A percentile compares a stretch with the other conserved stretches of the same genome.
These are phyloP conservation scores for Ispidina picta DNA, from an alignment of 2,797 vertebrate genomes.

Conservation along the genomic window DNA sequence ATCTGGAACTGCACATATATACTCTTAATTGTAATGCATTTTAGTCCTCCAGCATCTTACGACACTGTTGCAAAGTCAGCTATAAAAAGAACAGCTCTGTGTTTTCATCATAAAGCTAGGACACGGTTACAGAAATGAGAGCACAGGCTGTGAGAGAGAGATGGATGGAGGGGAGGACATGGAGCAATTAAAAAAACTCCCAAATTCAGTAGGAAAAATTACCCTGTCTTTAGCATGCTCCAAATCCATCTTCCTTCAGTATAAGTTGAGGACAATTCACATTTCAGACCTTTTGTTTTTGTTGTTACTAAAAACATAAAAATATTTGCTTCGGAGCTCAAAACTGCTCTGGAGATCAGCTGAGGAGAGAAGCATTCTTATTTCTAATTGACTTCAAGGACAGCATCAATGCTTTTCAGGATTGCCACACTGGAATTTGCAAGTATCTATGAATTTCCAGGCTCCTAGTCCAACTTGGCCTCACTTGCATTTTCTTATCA, in stretches of 20 bases:
- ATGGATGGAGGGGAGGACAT: not conserved
- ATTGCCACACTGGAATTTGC: conserved; percentile 7
- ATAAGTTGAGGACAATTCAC: not conserved
- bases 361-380: conserved; percentile 5
- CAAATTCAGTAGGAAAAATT: not conserved
- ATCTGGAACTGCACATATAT: not conserved
- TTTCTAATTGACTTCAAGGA: not conserved
- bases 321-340: not conserved
- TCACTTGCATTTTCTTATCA: conserved; percentile 27
- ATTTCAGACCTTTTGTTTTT: not conserved
- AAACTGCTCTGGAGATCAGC: conserved; percentile 4
- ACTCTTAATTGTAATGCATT: not conserved
- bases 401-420: conserved; percentile 34
- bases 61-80: not conserved
- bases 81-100: not conserved
- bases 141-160: not conserved
- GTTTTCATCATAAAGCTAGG: not conserved
- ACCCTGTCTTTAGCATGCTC: not conserved
- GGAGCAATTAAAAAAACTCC: not conserved
- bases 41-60: not conserved
- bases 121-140: not conserved
- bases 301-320: not conserved
- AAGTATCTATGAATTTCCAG: conserved; percentile 38
- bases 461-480: conserved; percentile 26
- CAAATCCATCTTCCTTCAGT: not conserved